Base-by-base conservation (phyloP, 2,113 vertebrate species). In the Syngnathus scovelli region DNA sequence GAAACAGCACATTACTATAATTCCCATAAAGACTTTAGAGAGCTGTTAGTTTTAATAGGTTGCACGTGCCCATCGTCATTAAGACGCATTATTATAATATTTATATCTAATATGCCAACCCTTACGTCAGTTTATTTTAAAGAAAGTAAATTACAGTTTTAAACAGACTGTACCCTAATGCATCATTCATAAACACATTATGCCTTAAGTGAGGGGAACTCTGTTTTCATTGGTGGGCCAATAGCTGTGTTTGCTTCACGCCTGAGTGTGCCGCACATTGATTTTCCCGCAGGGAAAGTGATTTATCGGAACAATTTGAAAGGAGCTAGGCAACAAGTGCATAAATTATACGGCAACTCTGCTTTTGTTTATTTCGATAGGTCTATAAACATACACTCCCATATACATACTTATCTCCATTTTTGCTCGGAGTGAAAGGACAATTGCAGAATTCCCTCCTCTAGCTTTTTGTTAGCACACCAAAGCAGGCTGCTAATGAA, bases 401-500 rank as follows among this genome's bases (percentile, higher is more conserved):
- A 44, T 62, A 13, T 44, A 2, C 39, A 12, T 37, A 43, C 68
- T 68, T 58, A 43, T 64, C 36, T 44, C 5, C 41, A 56, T 68
- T 66, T 66, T 64, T 33, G 56, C 56, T 44, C 61, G 64, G 52
- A 64, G 69, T 68, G 18, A 64, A 81, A 79, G 79, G 64, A 63
- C 66, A 46, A 7, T 51, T 81, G 76, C 81, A 82, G 46, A 65
- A 62, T 33, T 33, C 27, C 81, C 78, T 77, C 67, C 68, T 85
- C 78, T 76, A 72, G 70, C 69, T 67, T 67, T 71, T 74, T 77
- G 61, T 79, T 75, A 67, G 58, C 71, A n/a, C 51, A 37, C 67
- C 63, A 64, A 78, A 67, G 69, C 71, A 67, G 60, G 64, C 78
- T 82, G 78, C 83, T 82, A 80, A 86, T 86, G 82, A 84, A 87